phyloP scores from a whole-genome alignment of 2,113 vertebrate species.

The Alectura lathami region DNA sequence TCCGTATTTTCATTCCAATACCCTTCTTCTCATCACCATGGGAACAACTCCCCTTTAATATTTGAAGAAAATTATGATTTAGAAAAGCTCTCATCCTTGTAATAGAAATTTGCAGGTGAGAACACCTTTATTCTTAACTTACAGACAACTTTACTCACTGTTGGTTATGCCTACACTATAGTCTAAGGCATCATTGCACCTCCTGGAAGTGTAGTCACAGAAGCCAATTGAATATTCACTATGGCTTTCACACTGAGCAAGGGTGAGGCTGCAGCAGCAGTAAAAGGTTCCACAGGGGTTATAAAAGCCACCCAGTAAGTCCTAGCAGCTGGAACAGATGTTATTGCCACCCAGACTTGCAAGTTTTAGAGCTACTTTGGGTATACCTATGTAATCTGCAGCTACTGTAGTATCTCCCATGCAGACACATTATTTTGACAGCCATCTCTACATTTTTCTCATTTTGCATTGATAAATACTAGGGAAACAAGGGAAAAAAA shows the following conservation, averaged over 20 bases:
- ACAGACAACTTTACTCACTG: neutral
- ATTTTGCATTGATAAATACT: constrained; percentile 12
- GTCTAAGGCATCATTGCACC: neutral
- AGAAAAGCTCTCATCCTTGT: constrained; percentile 28
- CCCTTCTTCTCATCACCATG: constrained; percentile 30
- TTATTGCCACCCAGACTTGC: neutral
- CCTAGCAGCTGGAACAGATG: neutral
- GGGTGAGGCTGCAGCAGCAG: neutral
- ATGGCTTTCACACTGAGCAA: neutral
- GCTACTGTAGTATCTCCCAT: neutral
- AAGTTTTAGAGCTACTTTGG: neutral
- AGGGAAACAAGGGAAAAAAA: neutral
- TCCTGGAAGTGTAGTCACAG: neutral
- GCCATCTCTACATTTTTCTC: neutral
- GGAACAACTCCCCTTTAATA: constrained; percentile 23
- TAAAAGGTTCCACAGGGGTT: neutral
- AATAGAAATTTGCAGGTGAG: constrained; percentile 37
- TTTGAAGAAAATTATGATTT: constrained; percentile 6
- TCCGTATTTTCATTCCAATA: constrained; percentile 15
- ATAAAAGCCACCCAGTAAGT: neutral
- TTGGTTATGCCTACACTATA: neutral
- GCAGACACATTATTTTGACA: neutral
- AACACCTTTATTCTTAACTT: neutral
- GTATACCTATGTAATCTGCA: neutral
- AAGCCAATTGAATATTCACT: rapidly evolving